phyloP scores from a whole-genome alignment of 2,888 invertebrate species.

The Nipponacmea schrenckii region DNA sequence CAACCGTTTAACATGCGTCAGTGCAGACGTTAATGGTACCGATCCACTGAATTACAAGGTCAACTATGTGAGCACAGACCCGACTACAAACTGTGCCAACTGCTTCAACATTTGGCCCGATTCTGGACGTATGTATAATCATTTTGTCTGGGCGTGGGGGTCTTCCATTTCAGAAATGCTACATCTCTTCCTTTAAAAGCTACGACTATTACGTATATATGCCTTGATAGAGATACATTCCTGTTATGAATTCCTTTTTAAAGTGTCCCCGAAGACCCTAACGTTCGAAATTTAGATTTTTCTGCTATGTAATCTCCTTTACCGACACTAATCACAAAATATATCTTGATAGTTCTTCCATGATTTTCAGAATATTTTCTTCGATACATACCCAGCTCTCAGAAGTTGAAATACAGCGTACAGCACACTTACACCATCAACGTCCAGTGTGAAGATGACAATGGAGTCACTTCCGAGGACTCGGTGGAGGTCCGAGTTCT shows the following conservation, averaged over 20 bases:
- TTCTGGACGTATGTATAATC: not conserved
- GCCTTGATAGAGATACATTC: too few relatives aligned
- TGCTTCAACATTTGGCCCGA: not conserved
- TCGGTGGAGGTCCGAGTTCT: not conserved
- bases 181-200: too few relatives aligned
- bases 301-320: too few relatives aligned
- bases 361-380: not conserved
- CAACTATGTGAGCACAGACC: not conserved
- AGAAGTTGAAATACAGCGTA: not conserved
- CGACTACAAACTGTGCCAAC: not conserved
- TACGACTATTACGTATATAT: too few relatives aligned
- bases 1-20: not conserved
- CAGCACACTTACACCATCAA: not conserved
- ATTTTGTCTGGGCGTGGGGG: not conserved
- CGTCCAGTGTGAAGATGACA: not conserved
- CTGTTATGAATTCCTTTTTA: too few relatives aligned
- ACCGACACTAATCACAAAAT: too few relatives aligned
- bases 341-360: too few relatives aligned
- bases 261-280: too few relatives aligned
- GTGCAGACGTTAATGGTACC: not conserved
- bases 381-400: not conserved
- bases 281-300: too few relatives aligned
- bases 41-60: not conserved
- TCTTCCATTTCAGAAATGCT: too few relatives aligned
- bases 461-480: not conserved